A percentile compares a stretch with the other conserved stretches of the same genome.
phyloP scores from a whole-genome alignment of 2,888 invertebrate species.

The Saturnia pavonia region DNA sequence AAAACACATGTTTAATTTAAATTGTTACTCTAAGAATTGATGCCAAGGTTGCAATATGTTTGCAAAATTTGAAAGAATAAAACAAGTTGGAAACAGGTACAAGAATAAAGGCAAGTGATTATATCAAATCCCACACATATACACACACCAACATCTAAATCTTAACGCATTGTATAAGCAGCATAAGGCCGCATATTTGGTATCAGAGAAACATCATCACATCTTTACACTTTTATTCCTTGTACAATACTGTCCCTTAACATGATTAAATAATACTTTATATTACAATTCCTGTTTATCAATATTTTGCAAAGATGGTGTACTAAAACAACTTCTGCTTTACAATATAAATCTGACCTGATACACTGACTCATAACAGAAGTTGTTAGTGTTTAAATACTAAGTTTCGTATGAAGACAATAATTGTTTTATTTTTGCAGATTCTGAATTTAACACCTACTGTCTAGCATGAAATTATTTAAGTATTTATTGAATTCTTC shows the following conservation, averaged over 20 bases:
- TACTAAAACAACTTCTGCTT: no score
- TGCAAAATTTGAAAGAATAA: neutral
- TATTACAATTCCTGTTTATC: no score
- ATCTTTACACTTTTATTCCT: no score
- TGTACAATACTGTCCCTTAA: no score
- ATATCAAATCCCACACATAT: neutral
- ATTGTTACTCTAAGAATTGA: neutral
- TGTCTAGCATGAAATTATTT: neutral
- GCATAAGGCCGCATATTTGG: no score
- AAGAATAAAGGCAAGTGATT: neutral
- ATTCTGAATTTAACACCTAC: neutral
- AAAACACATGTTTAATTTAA: neutral
- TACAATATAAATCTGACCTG: no score
- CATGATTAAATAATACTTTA: no score
- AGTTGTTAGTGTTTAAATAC: no score
- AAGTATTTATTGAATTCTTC: neutral
- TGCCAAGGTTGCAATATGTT: constrained; percentile 1
- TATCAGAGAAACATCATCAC: no score
- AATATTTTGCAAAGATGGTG: no score
- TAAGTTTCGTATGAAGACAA: no score
- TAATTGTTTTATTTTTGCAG: neutral
- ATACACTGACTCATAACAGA: no score
- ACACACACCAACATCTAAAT: neutral
- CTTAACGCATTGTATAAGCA: constrained; percentile 1
- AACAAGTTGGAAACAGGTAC: neutral